phyloP scores from a whole-genome alignment of 2,113 vertebrate genomes.

The Physeter macrocephalus region DNA sequence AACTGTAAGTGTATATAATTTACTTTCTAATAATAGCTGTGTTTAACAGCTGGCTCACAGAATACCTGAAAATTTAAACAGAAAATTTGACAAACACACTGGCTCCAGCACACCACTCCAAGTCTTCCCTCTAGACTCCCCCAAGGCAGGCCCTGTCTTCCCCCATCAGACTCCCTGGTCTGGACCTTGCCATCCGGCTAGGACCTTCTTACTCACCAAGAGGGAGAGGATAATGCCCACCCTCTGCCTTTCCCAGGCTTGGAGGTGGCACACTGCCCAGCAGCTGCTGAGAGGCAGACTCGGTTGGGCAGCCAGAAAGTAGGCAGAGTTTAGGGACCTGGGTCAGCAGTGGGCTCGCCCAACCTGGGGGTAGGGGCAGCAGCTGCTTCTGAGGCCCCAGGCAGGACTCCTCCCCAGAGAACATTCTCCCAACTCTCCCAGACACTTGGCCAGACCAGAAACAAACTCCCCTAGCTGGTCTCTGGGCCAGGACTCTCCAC shows the following conservation, averaged over 20 bases:
- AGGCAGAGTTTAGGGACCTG: not conserved
- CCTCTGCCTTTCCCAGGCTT: not conserved
- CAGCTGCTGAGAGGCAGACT: not conserved
- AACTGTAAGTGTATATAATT: not conserved
- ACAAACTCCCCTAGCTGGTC: not conserved
- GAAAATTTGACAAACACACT: not conserved
- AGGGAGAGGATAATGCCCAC: not conserved
- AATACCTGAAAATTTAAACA: not conserved
- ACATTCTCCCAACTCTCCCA: not conserved
- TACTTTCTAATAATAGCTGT: not conserved
- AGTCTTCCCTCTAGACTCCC: not conserved
- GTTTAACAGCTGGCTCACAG: not conserved
- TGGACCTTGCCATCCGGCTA: not conserved
- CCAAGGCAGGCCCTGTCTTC: not conserved
- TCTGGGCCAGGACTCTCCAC: not conserved
- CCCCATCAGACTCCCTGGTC: not conserved
- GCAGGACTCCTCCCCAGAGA: not conserved
- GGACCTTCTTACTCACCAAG: not conserved
- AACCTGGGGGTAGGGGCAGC: too few relatives aligned
- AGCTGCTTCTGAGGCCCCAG: not conserved
- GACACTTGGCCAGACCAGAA: not conserved
- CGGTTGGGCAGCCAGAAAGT: not conserved
- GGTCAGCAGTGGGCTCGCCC: not conserved
- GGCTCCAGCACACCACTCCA: not conserved
- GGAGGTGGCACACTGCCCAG: not conserved